Base-by-base conservation (phyloP, 2,888 invertebrate species). In the Lepas anatifera region DNA sequence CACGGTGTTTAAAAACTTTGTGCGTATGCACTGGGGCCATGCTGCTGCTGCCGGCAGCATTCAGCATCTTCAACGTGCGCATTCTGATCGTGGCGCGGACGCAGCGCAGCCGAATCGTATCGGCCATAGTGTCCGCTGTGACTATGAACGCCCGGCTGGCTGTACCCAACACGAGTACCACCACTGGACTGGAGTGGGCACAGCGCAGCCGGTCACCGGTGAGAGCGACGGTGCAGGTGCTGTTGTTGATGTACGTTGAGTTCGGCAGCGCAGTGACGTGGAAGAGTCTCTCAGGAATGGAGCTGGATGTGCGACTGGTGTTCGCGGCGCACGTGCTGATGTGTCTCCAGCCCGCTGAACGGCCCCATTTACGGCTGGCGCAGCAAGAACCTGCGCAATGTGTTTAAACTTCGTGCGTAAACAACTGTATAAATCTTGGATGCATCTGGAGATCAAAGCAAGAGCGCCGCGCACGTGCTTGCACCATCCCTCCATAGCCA, bases 121-220 rank as follows among this genome's bases (percentile, higher is more conserved):
- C 66, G 39, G 66, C 66, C 1, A 66, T 66, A 37, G 66, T 66
- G 39, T 66, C 66, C 25, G 66, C 66, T 10, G 66, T 66, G 66
- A 41, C 66, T 25, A 66, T 66, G 39, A 66, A 66, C 66, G 66
- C 66, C 3, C n/a, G 39, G 16, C 66, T 66, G 39, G 66, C 66
- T 13, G 66, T 66, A 16, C 66, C 66, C 11, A n/a, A n/a, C n/a
- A n/a, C n/a, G n/a, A n/a, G n/a, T n/a, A n/a, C n/a, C n/a, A 32
- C 22, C 35, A 37, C 10, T 8, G 25, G 27, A 3, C 13, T 37
- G 27, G 66, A 66, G 39, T 27, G 39, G 4, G 25, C 66, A 6
- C 37, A 37, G 66, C 66, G 66, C 66, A 39, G 66, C 16, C 66
- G 66, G 13, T 66, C 66, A 27, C 39, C 66, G 25, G 25, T 39